phyloP scores from a whole-genome alignment of 2,888 invertebrate genomes.

The Aphodius granarius region DNA sequence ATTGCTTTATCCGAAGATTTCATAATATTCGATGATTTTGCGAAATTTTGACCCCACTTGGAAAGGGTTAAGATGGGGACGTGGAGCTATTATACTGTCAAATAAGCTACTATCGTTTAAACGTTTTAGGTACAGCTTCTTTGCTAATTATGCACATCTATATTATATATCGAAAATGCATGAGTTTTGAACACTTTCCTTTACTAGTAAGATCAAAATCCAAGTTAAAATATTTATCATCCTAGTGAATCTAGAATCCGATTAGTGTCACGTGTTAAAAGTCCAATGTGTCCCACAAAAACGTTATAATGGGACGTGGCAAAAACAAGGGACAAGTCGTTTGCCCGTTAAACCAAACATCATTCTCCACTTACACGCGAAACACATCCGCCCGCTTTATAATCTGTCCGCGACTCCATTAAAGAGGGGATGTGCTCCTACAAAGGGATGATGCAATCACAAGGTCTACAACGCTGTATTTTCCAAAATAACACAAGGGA shows the following conservation, averaged over 20 bases:
- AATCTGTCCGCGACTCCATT: conserved; percentile 52
- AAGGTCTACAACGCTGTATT: neutral
- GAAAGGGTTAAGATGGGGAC: neutral
- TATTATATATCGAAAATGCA: too few species aligned
- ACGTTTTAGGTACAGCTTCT: too few species aligned
- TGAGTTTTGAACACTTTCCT: too few species aligned
- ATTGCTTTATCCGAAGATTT: neutral
- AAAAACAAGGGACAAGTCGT: conserved; percentile 49
- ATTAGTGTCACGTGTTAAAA: conserved; percentile 24
- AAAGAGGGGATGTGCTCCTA: conserved; percentile 37
- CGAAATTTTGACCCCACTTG: neutral
- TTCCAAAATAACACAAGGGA: too few species aligned
- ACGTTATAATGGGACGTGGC: conserved; percentile 35
- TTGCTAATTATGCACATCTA: too few species aligned
- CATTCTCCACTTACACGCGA: conserved; percentile 56
- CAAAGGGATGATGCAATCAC: neutral
- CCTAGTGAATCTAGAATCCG: conserved; percentile 24
- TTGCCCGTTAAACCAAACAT: conserved; percentile 55
- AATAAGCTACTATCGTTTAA: neutral
- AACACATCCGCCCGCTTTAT: conserved; percentile 52
- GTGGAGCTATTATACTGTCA: neutral
- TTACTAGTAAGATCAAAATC: too few species aligned
- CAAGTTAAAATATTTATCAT: too few species aligned
- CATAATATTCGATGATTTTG: neutral
- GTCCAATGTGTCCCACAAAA: conserved; percentile 26